Percentiles rank a stretch among this genome's conserved stretches.
phyloP scores from a whole-genome alignment of 2,797 vertebrate species.

The Darevskia mixta region DNA sequence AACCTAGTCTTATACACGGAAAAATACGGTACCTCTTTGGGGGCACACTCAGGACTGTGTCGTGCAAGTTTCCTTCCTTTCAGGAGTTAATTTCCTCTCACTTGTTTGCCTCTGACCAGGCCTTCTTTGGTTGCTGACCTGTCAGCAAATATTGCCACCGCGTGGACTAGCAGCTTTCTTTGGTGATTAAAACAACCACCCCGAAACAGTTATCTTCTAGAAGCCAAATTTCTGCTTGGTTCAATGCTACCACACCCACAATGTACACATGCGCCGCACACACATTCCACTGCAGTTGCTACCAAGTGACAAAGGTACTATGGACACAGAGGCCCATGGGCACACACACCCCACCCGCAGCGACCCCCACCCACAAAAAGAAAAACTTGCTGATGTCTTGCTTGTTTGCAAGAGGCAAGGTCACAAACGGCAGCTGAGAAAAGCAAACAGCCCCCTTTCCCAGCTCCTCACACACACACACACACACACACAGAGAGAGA shows the following conservation, averaged over 20 bases:
- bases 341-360: neutral
- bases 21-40: neutral
- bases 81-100: neutral
- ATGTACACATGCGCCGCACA: neutral
- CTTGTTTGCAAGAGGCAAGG: constrained; percentile 11
- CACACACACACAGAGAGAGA: too few species aligned
- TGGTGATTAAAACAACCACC: too few species aligned
- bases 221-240: neutral
- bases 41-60: neutral
- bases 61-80: too few species aligned
- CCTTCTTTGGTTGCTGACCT: neutral
- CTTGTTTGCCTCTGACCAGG: neutral
- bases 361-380: neutral
- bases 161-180: neutral
- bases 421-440: constrained; percentile 17
- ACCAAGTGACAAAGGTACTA: neutral
- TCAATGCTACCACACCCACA: too few species aligned
- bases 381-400: neutral
- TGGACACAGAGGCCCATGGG: too few species aligned
- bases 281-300: neutral
- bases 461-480: neutral
- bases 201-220: neutral
- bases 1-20: too few species aligned
- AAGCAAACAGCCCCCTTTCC: constrained; percentile 18
- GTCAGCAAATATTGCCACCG: neutral